Conservation (phyloP, 2,888 invertebrate species). For the Drosophila bunnanda region DNA sequence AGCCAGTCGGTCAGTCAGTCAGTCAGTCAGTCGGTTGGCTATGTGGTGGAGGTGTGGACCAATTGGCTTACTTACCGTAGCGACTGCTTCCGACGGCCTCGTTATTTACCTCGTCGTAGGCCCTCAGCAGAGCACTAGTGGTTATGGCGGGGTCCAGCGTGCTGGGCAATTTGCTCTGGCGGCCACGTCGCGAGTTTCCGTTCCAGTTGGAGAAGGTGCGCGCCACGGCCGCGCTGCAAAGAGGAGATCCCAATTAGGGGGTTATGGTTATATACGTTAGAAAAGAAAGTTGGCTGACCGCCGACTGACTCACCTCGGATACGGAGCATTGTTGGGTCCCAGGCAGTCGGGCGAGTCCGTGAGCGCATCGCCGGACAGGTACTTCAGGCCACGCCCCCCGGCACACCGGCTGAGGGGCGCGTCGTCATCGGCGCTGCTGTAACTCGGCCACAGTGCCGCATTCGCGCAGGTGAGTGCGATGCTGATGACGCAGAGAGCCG, state of each 20-base stretch:
- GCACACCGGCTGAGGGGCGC: conserved; percentile 85
- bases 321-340: conserved; percentile 93
- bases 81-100: conserved; percentile 83
- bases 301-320: conserved; percentile 89
- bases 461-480: conserved; percentile 73
- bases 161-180: conserved; percentile 86
- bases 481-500: conserved; percentile 81
- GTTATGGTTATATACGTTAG: conserved; percentile 52
- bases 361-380: conserved; percentile 94
- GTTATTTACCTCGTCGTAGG: conserved; percentile 86
- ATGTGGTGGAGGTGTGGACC: conserved; percentile 38
- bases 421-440: conserved; percentile 76
- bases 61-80: conserved; percentile 84
- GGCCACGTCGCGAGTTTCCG: conserved; percentile 89
- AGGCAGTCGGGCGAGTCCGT: conserved; percentile 91
- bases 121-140: conserved; percentile 88
- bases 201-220: conserved; percentile 89
- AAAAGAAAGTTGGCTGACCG: conserved; percentile 61
- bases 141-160: conserved; percentile 91
- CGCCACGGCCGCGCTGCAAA: conserved; percentile 89
- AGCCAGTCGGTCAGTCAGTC: conserved; percentile 31
- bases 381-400: conserved; percentile 89
- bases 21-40: conserved; percentile 31
- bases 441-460: conserved; percentile 83
- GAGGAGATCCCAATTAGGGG: conserved; percentile 27